Percentiles rank a stretch among this genome's conserved stretches.
Evolutionary conservation across 2,113 vertebrate species (phyloP).

Genomic region (Camelus bactrianus): DNA sequence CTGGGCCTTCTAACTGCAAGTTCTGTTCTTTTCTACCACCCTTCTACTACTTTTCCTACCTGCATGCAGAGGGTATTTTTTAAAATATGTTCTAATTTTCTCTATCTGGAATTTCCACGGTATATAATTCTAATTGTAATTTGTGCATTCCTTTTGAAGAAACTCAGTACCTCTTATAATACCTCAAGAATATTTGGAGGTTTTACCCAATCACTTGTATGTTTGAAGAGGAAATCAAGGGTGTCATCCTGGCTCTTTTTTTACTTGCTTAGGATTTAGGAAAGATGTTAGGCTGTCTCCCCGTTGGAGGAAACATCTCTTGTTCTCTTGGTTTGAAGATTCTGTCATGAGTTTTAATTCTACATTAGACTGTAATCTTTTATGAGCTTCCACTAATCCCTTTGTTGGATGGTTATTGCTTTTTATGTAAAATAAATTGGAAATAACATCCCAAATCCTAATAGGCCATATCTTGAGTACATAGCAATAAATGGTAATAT

Average conservation of each 20-base stretch:
- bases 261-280: conserved; percentile 16
- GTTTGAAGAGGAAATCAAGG: conserved; percentile 3
- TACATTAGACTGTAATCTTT: neutral
- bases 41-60: neutral
- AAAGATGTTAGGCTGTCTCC: neutral
- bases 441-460: neutral
- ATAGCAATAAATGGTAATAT: neutral
- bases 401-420: conserved; percentile 25
- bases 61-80: neutral
- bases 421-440: conserved; percentile 49
- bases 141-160: conserved; percentile 20
- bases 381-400: neutral
- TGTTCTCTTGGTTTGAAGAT: conserved; percentile 34
- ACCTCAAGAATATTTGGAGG: neutral
- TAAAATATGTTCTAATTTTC: neutral
- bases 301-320: neutral
- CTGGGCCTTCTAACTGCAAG: neutral
- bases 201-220: neutral
- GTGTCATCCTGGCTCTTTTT: neutral
- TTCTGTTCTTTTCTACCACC: neutral
- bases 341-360: conserved; percentile 25
- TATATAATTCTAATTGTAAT: conserved; percentile 7
- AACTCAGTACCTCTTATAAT: neutral
- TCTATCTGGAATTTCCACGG: neutral
- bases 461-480: neutral